phyloP scores from a whole-genome alignment of 1,140 invertebrate genomes.

The Zaprionus ornatus region DNA sequence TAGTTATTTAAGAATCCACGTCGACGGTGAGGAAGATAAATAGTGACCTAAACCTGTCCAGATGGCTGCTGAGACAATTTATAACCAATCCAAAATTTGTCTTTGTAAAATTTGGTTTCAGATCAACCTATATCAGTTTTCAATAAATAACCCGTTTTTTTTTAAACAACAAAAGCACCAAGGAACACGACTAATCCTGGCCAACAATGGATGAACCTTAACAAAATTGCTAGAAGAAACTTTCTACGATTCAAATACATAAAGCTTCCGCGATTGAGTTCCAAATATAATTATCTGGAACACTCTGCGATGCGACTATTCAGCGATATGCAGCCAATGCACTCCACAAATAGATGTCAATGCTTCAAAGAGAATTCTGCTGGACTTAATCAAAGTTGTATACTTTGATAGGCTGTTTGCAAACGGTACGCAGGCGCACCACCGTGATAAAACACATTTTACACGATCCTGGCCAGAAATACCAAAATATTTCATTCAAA shows the following conservation, averaged over 20 bases:
- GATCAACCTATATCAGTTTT: neutral
- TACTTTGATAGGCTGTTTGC: neutral
- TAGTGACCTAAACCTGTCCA: neutral
- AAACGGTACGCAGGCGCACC: no score
- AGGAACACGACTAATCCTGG: constrained; percentile 17
- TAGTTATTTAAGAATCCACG: neutral
- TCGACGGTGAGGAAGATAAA: no score
- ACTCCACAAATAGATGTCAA: constrained; percentile 56
- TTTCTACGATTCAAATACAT: neutral
- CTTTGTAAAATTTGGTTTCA: neutral
- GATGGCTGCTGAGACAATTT: neutral
- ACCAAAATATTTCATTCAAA: constrained; percentile 27
- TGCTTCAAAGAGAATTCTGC: neutral
- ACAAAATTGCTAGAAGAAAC: neutral
- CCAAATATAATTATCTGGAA: neutral
- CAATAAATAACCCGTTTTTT: neutral
- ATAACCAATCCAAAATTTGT: neutral
- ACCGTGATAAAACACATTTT: no score
- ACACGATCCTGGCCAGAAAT: constrained; percentile 42
- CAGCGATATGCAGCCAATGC: constrained; percentile 37
- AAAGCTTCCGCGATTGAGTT: neutral
- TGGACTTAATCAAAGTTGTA: neutral
- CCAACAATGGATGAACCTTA: neutral
- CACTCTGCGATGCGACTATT: neutral
- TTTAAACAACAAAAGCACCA: neutral